Evolutionary conservation across 1,140 invertebrate species (phyloP).

Genomic region (Formica selysi): DNA sequence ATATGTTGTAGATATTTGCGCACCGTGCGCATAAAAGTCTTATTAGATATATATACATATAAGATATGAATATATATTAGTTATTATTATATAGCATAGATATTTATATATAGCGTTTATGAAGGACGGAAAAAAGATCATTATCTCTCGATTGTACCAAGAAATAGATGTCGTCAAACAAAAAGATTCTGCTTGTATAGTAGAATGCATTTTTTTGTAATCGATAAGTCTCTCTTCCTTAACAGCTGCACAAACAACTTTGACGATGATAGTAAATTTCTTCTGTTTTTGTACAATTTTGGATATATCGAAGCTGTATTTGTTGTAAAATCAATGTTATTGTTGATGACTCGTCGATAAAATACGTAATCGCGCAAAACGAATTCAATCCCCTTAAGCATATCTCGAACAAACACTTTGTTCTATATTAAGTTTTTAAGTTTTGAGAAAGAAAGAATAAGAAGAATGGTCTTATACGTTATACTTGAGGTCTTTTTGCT

Average conservation of each 20-base stretch:
- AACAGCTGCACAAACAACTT: slow-evolving; percentile 44
- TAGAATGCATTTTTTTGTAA: slow-evolving; percentile 76
- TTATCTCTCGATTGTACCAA: slow-evolving; percentile 38
- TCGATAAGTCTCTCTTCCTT: slow-evolving; percentile 55
- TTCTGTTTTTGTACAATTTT: slow-evolving; percentile 50
- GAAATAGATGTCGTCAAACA: slow-evolving; percentile 42
- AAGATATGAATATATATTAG: slow-evolving; percentile 78
- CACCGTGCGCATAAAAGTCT: slow-evolving; percentile 76
- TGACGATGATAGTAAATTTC: slow-evolving; percentile 42
- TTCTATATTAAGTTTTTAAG: neutral
- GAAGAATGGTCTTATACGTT: neutral
- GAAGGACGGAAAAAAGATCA: slow-evolving; percentile 49
- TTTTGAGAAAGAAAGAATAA: neutral
- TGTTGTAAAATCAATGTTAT: slow-evolving; percentile 25
- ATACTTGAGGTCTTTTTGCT: neutral
- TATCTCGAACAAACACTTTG: neutral
- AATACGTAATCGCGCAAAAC: slow-evolving; percentile 14
- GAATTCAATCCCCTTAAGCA: neutral
- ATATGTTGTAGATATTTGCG: slow-evolving; percentile 84
- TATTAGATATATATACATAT: slow-evolving; percentile 65
- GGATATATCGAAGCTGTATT: slow-evolving; percentile 21
- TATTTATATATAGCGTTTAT: slow-evolving; percentile 80
- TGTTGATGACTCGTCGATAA: slow-evolving; percentile 5
- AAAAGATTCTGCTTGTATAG: slow-evolving; percentile 63
- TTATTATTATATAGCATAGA: slow-evolving; percentile 66